These are phyloP conservation scores for Falco punctatus DNA, from an alignment of 2,113 vertebrate genomes.

Conservation along the genomic window DNA sequence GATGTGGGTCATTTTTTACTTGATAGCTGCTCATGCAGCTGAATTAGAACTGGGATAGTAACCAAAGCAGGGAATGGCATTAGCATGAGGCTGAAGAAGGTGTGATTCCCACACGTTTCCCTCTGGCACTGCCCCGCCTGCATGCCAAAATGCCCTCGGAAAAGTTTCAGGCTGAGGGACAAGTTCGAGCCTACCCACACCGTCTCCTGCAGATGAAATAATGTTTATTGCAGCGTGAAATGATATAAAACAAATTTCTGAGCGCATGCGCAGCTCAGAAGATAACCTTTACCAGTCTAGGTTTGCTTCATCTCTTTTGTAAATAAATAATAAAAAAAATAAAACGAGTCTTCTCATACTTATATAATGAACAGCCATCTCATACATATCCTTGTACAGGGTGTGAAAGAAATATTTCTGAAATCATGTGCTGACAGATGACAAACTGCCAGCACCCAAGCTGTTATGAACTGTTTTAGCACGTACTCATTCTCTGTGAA, in stretches of 20 bases:
- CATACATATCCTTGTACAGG: not conserved
- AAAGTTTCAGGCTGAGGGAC: not conserved
- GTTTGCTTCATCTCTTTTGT: not conserved
- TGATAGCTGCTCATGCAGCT: not conserved
- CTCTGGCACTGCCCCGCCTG: not conserved
- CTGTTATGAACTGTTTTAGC: constrained; percentile 2
- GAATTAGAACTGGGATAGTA: not conserved
- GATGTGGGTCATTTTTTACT: not conserved
- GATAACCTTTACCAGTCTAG: not conserved
- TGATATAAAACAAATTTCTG: not conserved
- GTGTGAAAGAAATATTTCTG: constrained; percentile 21
- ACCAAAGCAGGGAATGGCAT: not conserved
- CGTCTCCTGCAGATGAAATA: not conserved
- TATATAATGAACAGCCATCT: not conserved
- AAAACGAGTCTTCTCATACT: not conserved
- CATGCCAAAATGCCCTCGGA: fast-evolving
- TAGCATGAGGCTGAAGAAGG: not conserved
- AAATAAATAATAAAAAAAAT: not conserved
- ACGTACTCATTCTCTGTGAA: not conserved
- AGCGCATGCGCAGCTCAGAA: not conserved
- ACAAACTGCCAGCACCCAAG: constrained; percentile 6
- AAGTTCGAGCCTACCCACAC: not conserved
- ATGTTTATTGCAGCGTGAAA: not conserved
- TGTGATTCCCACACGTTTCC: not conserved
- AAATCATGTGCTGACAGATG: constrained; percentile 13